Conservation (phyloP, 2,888 invertebrate genomes). For the Gryllus longicercus region DNA sequence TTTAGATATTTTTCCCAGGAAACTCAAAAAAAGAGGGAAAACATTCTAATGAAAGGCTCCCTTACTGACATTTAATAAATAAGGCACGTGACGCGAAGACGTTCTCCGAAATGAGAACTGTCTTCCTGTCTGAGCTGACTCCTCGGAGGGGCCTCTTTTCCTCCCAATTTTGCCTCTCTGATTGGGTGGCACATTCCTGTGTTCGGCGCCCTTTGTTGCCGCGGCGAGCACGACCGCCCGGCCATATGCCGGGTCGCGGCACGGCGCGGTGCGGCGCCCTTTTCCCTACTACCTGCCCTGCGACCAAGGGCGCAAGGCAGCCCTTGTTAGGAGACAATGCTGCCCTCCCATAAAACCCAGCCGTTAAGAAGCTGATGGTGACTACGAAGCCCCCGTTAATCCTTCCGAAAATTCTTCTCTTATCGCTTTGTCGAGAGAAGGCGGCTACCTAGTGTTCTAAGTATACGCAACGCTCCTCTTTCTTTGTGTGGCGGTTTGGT, state of each 20-base stretch:
- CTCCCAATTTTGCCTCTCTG: conserved; percentile 3
- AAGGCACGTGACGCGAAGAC: not conserved
- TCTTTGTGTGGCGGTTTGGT: too few relatives aligned
- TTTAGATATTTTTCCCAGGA: too few relatives aligned
- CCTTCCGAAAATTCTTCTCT: not conserved
- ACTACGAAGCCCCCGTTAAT: not conserved
- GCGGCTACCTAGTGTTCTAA: not conserved
- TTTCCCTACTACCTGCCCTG: too few relatives aligned
- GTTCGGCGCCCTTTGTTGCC: not conserved
- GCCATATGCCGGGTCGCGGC: not conserved
- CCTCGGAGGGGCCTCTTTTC: not conserved
- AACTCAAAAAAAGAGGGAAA: not conserved
- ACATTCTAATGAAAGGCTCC: not conserved
- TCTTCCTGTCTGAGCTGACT: not conserved
- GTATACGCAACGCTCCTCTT: not conserved
- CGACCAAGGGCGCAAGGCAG: too few relatives aligned
- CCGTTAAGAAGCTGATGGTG: too few relatives aligned
- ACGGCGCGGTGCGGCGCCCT: not conserved
- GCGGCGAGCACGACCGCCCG: not conserved
- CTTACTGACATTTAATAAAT: conserved; percentile 1
- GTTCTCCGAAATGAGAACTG: not conserved
- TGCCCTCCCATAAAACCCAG: too few relatives aligned
- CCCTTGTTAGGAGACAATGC: too few relatives aligned
- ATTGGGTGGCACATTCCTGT: not conserved
- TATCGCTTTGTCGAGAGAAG: not conserved